Conservation (phyloP, 2,797 vertebrate genomes). For the Taeniopygia guttata region DNA sequence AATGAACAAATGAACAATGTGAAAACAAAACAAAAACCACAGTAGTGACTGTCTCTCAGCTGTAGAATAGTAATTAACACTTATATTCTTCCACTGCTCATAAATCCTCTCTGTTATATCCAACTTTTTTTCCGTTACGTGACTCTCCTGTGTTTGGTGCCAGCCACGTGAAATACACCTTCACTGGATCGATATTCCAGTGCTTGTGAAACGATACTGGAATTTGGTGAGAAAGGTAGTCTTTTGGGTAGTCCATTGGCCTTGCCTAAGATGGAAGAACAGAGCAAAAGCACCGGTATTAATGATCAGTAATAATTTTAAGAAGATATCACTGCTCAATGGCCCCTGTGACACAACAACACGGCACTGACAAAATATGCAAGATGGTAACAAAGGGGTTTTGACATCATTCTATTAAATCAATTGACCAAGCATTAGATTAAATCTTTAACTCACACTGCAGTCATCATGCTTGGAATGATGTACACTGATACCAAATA, state of each 20-base stretch:
- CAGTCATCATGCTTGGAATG: neutral
- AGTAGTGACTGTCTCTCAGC: neutral
- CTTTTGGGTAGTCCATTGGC: conserved; percentile 90
- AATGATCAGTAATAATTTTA: neutral
- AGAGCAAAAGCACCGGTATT: neutral
- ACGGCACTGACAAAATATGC: neutral
- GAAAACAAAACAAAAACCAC: neutral
- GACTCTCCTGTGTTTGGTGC: conserved; percentile 66
- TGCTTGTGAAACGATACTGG: conserved; percentile 97
- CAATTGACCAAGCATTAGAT: neutral
- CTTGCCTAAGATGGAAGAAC: conserved; percentile 80
- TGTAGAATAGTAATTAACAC: neutral
- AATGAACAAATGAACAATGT: neutral
- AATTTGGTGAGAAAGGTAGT: conserved; percentile 90
- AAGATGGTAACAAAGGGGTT: neutral
- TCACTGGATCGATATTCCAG: conserved; percentile 93
- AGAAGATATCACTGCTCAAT: neutral
- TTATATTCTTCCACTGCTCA: conserved; percentile 67
- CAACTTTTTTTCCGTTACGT: conserved; percentile 40
- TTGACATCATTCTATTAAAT: neutral
- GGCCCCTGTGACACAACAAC: neutral
- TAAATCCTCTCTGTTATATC: conserved; percentile 82
- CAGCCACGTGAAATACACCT: conserved; percentile 90
- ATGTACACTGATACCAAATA: neutral
- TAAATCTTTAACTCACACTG: neutral